Percentiles rank a stretch among this genome's conserved stretches.
Evolutionary conservation across 1,140 invertebrate species (phyloP).

Genomic region (Megalonaias nervosa): DNA sequence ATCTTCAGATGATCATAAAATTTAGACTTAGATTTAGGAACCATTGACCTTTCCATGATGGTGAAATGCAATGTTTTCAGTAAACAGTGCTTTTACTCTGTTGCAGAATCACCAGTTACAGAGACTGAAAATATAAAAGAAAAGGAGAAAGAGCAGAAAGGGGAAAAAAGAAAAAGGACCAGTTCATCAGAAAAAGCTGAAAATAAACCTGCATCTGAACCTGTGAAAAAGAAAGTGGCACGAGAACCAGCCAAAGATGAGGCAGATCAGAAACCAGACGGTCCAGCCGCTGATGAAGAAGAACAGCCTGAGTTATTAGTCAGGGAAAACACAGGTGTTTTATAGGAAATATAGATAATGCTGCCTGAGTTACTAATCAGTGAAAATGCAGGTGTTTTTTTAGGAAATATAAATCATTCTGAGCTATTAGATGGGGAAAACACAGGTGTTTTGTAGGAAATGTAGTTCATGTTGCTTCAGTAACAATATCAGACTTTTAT

Average conservation of each 20-base stretch:
- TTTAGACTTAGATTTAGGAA: no score
- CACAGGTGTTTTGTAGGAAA: background rate
- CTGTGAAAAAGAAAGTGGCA: slow-evolving; percentile 7
- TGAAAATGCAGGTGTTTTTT: slow-evolving; percentile 18
- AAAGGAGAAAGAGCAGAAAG: slow-evolving; percentile 20
- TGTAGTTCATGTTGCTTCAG: background rate
- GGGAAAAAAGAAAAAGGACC: background rate
- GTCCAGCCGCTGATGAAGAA: no score
- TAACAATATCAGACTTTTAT: background rate
- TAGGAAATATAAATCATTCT: background rate
- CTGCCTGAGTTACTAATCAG: slow-evolving; percentile 15
- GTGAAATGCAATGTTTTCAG: no score
- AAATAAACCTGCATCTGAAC: background rate
- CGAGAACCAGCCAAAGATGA: background rate
- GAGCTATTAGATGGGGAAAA: no score
- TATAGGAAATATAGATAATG: background rate
- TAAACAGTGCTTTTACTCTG: no score
- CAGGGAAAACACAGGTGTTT: background rate
- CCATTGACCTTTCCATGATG: no score
- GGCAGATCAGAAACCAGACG: slow-evolving; percentile 6
- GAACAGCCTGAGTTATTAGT: no score
- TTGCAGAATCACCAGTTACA: background rate
- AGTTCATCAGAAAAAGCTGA: background rate
- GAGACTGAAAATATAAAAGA: slow-evolving; percentile 12
- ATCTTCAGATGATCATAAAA: no score